Evolutionary conservation across 2,888 invertebrate species (phyloP), one percentile per base, ranked within the genome.

Genomic region (Leptinotarsa peninsularis): DNA sequence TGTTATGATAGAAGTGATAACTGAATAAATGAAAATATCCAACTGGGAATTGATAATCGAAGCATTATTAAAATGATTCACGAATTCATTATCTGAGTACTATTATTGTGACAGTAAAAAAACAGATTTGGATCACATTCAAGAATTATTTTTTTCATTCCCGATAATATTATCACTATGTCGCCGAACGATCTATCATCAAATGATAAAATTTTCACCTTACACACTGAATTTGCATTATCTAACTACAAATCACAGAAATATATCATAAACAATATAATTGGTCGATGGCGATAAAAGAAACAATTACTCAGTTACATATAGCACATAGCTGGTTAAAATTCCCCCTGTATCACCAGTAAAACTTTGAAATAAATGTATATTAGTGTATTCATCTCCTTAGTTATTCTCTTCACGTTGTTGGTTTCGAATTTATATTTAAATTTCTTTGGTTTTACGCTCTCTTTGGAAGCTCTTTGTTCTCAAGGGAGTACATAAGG

Each of bases 371-470:
- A 63, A 63, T 63, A 63, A 63, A 63, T 63, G 63, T 43, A 63
- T 63, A 63, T 63, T 63, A 63, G 63, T 63, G 56, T 58, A 58
- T 70, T 70, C 56, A 49, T 58, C 33, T 49, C 49, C 49, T n/a
- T 18, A 58, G 49, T 49, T 70, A 70, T 70, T 56, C 70, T 70
- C 70, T 70, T 21, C 58, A 58, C 70, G 58, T 21, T 60, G 43
- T 33, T 58, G 70, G 49, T 70, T 49, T 70, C 58, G 70, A 58
- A 70, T 70, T 70, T 70, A 58, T 58, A 70, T 70, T 70, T 49
- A 58, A 60, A 70, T 70, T 58, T 58, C 69, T 58, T 49, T 70
- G 58, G 70, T 70, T 70, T 70, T 70, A 70, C 58, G 58, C 49
- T 70, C 70, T 70, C 49, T 21, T 33, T 70, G 21, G 23, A 49